These are phyloP conservation scores for Nannoperca australis DNA, from an alignment of 2,797 vertebrate genomes.

Conservation along the genomic window DNA sequence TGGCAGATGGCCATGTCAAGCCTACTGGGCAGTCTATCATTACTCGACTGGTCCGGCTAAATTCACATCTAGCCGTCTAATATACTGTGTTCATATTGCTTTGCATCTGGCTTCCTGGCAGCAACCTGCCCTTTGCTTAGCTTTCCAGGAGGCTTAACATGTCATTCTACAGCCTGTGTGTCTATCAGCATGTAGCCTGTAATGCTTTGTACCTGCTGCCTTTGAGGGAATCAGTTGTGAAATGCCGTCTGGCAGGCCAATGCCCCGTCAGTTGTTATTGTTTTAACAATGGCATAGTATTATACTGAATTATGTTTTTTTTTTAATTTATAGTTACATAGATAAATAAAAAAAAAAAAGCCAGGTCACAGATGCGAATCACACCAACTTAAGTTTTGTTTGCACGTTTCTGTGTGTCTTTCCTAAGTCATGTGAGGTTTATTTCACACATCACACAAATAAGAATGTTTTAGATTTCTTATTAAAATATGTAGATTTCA, in stretches of 20 bases:
- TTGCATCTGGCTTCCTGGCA: constrained; percentile 39
- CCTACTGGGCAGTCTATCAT: constrained; percentile 36
- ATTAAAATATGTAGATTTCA: too few species aligned
- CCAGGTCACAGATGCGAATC: background rate
- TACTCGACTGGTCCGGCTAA: constrained; percentile 20
- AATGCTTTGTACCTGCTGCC: constrained; percentile 58
- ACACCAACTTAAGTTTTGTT: background rate
- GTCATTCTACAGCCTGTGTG: constrained; percentile 32
- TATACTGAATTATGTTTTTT: background rate
- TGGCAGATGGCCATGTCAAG: constrained; percentile 39
- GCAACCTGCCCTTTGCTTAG: constrained; percentile 30
- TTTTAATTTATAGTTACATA: background rate
- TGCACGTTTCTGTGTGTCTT: background rate
- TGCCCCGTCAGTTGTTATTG: background rate
- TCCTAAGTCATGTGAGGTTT: background rate
- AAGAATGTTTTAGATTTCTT: background rate
- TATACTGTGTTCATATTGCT: constrained; percentile 16
- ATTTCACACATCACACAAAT: background rate
- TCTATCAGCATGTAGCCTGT: constrained; percentile 52
- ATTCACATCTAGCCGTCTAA: constrained; percentile 28
- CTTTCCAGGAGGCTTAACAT: constrained; percentile 50
- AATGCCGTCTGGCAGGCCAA: constrained; percentile 24
- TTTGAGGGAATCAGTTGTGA: constrained; percentile 40
- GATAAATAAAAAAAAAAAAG: background rate
- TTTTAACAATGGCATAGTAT: background rate